Evolutionary conservation across 30 jellyfish, hydroid and myxozoan genomes (phyloP).

Genomic region (Aurelia coerulea): DNA sequence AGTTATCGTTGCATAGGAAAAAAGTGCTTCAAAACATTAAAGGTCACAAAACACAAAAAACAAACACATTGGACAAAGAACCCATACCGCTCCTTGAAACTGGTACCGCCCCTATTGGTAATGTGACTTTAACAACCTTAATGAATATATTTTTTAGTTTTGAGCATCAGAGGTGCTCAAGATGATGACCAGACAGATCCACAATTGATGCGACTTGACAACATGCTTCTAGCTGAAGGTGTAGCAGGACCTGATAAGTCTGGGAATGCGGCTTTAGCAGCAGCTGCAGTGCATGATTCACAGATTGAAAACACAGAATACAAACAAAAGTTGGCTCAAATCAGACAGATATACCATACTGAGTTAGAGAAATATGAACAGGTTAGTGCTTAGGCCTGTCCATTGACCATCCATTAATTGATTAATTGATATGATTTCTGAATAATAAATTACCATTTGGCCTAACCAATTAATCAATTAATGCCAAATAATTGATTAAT

Average conservation of each 20-base stretch:
- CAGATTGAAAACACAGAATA: slow-evolving; percentile 95
- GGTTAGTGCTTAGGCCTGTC: slow-evolving; percentile 35
- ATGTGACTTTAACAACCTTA: no score
- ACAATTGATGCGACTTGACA: slow-evolving; percentile 91
- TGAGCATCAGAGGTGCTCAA: slow-evolving; percentile 85
- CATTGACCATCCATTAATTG: no score
- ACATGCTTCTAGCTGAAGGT: slow-evolving; percentile 97
- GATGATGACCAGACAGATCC: slow-evolving; percentile 98
- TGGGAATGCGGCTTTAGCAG: slow-evolving; percentile 88
- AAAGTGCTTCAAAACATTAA: no score
- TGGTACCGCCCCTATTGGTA: no score
- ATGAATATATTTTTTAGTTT: slow-evolving; percentile 27
- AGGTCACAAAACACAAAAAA: no score
- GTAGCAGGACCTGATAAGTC: slow-evolving; percentile 95
- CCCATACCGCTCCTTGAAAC: no score
- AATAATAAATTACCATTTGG: no score
- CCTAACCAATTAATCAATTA: no score
- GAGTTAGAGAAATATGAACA: slow-evolving; percentile 98
- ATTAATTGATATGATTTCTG: no score
- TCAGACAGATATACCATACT: slow-evolving; percentile 95
- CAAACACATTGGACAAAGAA: no score
- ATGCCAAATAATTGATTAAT: no score
- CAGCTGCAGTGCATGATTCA: slow-evolving; percentile 96
- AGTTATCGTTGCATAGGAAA: no score
- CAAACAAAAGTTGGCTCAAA: slow-evolving; percentile 91